Evolutionary conservation across 2,797 vertebrate genomes (phyloP).

Genomic region (Morelia viridis): DNA sequence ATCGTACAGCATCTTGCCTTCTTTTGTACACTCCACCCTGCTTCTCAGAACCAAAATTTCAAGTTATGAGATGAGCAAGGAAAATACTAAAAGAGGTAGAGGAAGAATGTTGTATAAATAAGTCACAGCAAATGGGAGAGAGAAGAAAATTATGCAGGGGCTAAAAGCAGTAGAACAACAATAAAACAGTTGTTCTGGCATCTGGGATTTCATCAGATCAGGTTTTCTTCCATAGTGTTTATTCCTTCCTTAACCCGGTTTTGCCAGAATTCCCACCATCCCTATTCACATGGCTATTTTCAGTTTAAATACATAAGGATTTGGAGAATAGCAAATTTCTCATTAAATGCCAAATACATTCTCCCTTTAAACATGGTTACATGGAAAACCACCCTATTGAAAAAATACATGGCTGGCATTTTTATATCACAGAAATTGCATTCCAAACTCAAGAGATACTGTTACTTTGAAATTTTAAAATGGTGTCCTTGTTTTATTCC

Average conservation of each 20-base stretch:
- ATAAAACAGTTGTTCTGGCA: background rate
- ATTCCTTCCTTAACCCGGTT: background rate
- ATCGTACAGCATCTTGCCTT: background rate
- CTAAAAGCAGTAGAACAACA: background rate
- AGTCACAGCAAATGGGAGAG: background rate
- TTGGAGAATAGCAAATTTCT: background rate
- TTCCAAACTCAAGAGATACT: background rate
- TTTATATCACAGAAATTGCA: background rate
- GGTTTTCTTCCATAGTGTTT: background rate
- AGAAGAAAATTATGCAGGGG: background rate
- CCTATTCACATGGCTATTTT: background rate
- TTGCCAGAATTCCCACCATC: background rate
- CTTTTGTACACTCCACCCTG: background rate
- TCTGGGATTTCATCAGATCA: background rate
- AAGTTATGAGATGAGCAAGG: background rate
- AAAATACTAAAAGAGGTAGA: background rate
- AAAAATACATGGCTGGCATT: background rate
- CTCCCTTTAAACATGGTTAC: background rate
- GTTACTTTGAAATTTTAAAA: background rate
- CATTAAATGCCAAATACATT: background rate
- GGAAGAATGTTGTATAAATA: background rate
- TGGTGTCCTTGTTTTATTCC: background rate
- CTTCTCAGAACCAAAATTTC: background rate
- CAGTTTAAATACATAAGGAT: background rate
- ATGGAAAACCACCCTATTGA: background rate